Evolutionary conservation across 2,888 invertebrate genomes (phyloP), one percentile per base, ranked within the genome.

Genomic region (Hypolimnas misippus): DNA sequence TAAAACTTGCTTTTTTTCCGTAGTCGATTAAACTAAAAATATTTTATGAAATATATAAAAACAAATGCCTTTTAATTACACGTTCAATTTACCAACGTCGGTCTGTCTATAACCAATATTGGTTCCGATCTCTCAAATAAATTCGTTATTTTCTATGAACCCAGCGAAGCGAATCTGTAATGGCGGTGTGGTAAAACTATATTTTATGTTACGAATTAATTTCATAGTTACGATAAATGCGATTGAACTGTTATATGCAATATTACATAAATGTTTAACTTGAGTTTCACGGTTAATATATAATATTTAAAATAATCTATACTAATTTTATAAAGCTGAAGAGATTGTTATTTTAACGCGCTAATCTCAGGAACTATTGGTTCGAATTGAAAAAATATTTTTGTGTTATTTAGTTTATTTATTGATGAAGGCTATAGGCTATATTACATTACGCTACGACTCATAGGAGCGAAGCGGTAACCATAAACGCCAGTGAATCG

Each of bases 161-260:
- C 35, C 35, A 12, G 35, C 35, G 35, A 4, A n/a, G n/a, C 35
- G 35, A 38, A 38, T 38, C 12, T 12, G 10, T 38, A 38, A 38
- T 38, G 12, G n/a, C 35, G 2, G 33, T 1, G 10, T 33, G 8
- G 35, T 38, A 38, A 38, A 38, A 38, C n/a, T 38, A n/a, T 38
- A 38, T 38, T 38, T 38, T 2, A 38, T n/a, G 35, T 38, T 38
- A n/a, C 35, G 3, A 38, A 38, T 38, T 38, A 38, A 38, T 38
- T 38, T 38, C 35, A 38, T n/a, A 38, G 35, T 38, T n/a, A 38
- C 10, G 4, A 38, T 38, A 38, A 38, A 38, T n/a, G 12, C n/a
- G 35, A 12, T 38, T 38, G 12, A 38, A 38, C 35, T 38, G n/a
- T 38, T 38, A 38, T 33, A 12, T n/a, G n/a, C n/a, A 38, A 0